phyloP scores from a whole-genome alignment of 2,888 invertebrate species.

The Tuberolachnus salignus region DNA sequence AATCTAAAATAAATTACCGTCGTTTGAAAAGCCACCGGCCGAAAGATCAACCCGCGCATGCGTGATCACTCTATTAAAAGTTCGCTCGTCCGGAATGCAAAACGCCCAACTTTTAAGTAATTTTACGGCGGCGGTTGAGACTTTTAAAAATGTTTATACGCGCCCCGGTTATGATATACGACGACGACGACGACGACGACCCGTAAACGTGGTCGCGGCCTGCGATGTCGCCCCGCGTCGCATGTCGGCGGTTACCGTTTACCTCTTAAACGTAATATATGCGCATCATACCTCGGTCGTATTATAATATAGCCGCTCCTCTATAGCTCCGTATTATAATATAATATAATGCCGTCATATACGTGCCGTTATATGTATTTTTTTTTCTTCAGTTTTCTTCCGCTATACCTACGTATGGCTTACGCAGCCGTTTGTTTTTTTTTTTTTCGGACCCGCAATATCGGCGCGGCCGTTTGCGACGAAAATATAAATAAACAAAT shows the following conservation, averaged over 20 bases:
- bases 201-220: background rate
- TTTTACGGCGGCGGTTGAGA: background rate
- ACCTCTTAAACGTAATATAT: background rate
- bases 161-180: too few relatives aligned
- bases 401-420: too few relatives aligned
- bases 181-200: too few relatives aligned
- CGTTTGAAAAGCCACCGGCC: conserved; percentile 16
- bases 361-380: conserved; percentile 45
- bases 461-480: conserved; percentile 43
- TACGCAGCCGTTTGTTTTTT: conserved; percentile 6
- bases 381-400: conserved; percentile 20
- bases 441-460: conserved; percentile 32
- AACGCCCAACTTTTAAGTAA: conserved; percentile 28
- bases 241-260: conserved; percentile 21
- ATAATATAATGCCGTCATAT: too few relatives aligned
- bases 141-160: conserved; percentile 38
- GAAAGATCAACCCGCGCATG: background rate
- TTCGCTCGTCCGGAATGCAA: conserved; percentile 26
- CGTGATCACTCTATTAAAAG: conserved; percentile 50
- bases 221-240: background rate
- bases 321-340: too few relatives aligned
- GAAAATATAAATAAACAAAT: conserved; percentile 42
- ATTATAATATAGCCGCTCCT: too few relatives aligned
- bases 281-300: too few relatives aligned
- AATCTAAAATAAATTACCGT: background rate